Evolutionary conservation across 1,140 invertebrate species (phyloP).

Genomic region (Drosophila sp.): DNA sequence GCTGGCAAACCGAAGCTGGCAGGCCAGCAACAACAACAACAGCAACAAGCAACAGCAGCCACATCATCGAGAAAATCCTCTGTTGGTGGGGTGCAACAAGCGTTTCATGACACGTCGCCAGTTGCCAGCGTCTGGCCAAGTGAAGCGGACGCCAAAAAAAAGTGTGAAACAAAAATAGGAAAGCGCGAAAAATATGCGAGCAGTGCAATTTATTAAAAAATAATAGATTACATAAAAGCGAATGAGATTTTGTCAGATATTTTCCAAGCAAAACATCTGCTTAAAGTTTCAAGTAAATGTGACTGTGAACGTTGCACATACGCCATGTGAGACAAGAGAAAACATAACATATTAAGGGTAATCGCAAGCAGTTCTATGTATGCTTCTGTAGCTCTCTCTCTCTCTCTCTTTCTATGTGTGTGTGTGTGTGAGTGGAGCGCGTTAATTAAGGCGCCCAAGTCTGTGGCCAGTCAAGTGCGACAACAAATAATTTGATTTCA

Average conservation of each 20-base stretch:
- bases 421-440: conserved; percentile 52
- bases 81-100: conserved; percentile 65
- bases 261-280: background rate
- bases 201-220: conserved; percentile 67
- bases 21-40: conserved; percentile 30
- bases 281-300: conserved; percentile 21
- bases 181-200: conserved; percentile 56
- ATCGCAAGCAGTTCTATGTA: conserved; percentile 24
- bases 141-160: conserved; percentile 63
- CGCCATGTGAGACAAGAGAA: conserved; percentile 19
- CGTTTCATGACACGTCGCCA: conserved; percentile 65
- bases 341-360: conserved; percentile 60
- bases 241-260: background rate
- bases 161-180: conserved; percentile 54
- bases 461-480: conserved; percentile 82
- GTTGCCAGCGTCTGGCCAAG: conserved; percentile 69
- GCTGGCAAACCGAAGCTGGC: conserved; percentile 67
- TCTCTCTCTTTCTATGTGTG: background rate
- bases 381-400: conserved; percentile 17
- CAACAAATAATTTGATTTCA: conserved; percentile 84
- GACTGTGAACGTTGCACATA: conserved; percentile 37
- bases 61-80: conserved; percentile 20
- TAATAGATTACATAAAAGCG: conserved; percentile 54
- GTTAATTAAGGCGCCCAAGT: conserved; percentile 82
- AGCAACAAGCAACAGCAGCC: conserved; percentile 23